A percentile compares a stretch with the other conserved stretches of the same genome.
Evolutionary conservation across 2,797 vertebrate species (phyloP).

Genomic region (Manis javanica): DNA sequence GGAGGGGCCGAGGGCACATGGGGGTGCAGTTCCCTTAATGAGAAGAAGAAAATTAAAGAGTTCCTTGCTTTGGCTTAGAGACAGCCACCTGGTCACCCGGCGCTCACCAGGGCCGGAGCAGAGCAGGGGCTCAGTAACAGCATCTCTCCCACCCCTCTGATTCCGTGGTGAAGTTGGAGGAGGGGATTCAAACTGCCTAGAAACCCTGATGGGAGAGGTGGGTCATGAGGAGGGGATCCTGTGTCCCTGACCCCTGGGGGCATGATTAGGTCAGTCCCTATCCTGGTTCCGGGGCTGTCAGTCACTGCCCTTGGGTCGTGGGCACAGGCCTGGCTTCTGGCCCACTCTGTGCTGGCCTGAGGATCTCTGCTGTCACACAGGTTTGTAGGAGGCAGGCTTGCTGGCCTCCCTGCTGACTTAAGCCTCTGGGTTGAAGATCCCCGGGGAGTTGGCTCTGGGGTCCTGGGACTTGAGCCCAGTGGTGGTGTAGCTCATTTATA

Average conservation of each 20-base stretch:
- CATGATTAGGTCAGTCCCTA: not conserved
- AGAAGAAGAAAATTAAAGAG: not conserved
- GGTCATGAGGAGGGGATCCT: not conserved
- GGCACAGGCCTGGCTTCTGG: too few relatives aligned
- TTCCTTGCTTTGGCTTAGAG: not conserved
- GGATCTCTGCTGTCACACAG: not conserved
- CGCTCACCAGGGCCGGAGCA: fast-evolving
- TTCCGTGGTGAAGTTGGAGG: not conserved
- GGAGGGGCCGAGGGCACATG: not conserved
- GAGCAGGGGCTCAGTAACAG: not conserved
- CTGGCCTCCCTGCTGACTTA: not conserved
- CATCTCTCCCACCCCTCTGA: not conserved
- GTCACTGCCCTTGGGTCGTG: not conserved
- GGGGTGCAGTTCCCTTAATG: not conserved
- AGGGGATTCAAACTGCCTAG: not conserved
- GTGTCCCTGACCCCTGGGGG: not conserved
- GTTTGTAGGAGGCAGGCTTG: not conserved
- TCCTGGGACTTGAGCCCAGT: not conserved
- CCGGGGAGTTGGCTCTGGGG: not conserved
- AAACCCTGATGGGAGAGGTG: not conserved
- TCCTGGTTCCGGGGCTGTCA: not conserved
- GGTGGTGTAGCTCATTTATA: not conserved
- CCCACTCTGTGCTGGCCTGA: not conserved
- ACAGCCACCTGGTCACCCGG: not conserved
- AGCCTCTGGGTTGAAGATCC: not conserved